A percentile compares a stretch with the other conserved stretches of the same genome.
Conservation (phyloP, 2,888 invertebrate genomes). For the Conomelus anceps region DNA sequence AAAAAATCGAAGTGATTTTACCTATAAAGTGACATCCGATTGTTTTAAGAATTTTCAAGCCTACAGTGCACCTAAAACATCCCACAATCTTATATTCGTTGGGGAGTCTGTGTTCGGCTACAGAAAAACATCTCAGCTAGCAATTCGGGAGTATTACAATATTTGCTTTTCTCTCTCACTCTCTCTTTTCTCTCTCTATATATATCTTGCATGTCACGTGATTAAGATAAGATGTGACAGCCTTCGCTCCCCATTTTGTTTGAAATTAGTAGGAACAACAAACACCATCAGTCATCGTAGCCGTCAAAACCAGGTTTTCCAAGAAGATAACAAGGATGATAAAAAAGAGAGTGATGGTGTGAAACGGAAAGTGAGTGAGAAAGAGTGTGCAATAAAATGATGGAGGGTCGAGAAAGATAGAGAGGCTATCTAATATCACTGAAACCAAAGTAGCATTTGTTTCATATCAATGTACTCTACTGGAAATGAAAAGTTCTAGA, state of each 20-base stretch:
- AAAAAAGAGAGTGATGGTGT: background rate
- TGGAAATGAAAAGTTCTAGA: background rate
- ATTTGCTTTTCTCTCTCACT: background rate
- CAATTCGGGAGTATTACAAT: background rate
- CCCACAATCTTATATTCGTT: no score
- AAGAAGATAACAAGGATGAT: background rate
- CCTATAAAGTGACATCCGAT: no score
- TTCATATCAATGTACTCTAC: background rate
- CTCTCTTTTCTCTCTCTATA: background rate
- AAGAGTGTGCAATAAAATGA: background rate
- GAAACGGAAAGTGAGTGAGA: background rate
- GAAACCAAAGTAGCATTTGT: background rate
- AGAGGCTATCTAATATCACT: background rate
- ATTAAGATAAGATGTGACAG: background rate
- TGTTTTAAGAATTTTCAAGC: background rate
- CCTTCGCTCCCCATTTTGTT: background rate
- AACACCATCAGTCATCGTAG: background rate
- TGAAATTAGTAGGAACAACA: background rate
- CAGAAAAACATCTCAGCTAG: background rate
- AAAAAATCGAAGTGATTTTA: no score
- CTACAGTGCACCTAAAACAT: background rate
- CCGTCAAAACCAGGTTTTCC: background rate
- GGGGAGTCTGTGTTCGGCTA: no score
- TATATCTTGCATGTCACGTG: background rate
- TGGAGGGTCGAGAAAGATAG: background rate